phyloP scores from a whole-genome alignment of 2,888 invertebrate genomes.

The Helobdella robusta region DNA sequence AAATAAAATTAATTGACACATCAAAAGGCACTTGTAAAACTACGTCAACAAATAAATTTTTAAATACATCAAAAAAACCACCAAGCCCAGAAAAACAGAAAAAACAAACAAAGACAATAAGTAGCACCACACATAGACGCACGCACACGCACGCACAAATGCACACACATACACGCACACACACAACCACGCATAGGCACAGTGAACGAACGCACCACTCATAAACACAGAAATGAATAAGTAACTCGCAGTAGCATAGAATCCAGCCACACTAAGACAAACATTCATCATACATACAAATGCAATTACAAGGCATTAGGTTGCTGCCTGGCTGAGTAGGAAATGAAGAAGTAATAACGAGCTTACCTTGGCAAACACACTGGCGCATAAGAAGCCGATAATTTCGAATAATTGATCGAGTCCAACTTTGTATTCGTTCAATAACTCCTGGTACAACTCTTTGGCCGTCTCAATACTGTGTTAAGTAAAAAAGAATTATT shows the following conservation, averaged over 20 bases:
- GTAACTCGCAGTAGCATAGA: no score
- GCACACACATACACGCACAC: constrained; percentile 3
- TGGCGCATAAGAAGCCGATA: constrained; percentile 21
- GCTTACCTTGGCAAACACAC: constrained; percentile 14
- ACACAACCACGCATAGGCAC: not conserved
- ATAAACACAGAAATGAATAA: no score
- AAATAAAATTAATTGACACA: not conserved
- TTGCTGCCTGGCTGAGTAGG: not conserved
- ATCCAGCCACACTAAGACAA: no score
- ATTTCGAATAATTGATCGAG: constrained; percentile 12
- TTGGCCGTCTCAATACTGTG: constrained; percentile 9
- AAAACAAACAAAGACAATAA: no score
- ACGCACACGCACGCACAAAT: not conserved
- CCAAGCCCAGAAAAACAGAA: no score
- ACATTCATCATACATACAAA: no score
- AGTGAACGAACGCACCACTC: no score
- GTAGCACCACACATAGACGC: not conserved
- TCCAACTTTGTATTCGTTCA: constrained; percentile 14
- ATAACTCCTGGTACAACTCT: constrained; percentile 11
- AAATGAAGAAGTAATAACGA: not conserved
- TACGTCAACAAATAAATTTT: not conserved
- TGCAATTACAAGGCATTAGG: not conserved
- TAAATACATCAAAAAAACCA: no score
- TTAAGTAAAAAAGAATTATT: no score
- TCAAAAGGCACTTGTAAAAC: not conserved